Conservation (phyloP, 2,888 invertebrate genomes). For the Ceraclea dissimilis region DNA sequence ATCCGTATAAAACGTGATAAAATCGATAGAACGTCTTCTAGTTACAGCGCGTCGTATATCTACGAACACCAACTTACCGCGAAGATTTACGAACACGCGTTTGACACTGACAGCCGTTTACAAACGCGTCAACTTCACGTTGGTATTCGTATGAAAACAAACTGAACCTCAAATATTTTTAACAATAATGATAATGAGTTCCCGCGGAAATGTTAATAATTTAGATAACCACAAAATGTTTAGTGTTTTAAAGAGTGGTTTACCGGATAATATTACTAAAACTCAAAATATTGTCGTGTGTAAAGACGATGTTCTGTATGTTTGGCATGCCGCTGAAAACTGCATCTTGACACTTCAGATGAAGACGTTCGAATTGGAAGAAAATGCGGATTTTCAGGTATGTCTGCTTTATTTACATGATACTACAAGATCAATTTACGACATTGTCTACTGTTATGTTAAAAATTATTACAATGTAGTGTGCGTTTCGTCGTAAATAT, state of each 20-base stretch:
- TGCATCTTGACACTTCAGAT: slow-evolving; percentile 57
- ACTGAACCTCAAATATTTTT: too few species aligned
- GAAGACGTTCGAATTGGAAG: slow-evolving; percentile 42
- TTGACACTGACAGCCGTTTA: background rate
- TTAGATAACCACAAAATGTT: slow-evolving; percentile 56
- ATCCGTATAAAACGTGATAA: too few species aligned
- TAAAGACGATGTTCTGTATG: slow-evolving; percentile 58
- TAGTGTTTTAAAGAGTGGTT: slow-evolving; percentile 47
- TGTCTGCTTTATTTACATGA: background rate
- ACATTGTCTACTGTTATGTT: too few species aligned
- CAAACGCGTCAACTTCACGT: slow-evolving; percentile 9
- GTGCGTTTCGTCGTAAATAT: too few species aligned
- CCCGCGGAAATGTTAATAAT: slow-evolving; percentile 49
- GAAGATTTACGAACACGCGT: background rate
- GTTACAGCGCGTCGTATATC: background rate
- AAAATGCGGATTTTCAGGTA: slow-evolving; percentile 56
- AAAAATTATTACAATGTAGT: too few species aligned
- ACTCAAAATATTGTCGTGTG: slow-evolving; percentile 57
- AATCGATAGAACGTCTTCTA: too few species aligned
- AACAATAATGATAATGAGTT: slow-evolving; percentile 50
- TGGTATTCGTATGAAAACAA: slow-evolving; percentile 2
- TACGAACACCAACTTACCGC: slow-evolving; percentile 7
- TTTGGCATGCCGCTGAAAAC: slow-evolving; percentile 58
- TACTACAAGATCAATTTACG: too few species aligned
- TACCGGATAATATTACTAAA: slow-evolving; percentile 48